phyloP scores from a whole-genome alignment of 2,797 vertebrate species.

The Aselliscus stoliczkanus region DNA sequence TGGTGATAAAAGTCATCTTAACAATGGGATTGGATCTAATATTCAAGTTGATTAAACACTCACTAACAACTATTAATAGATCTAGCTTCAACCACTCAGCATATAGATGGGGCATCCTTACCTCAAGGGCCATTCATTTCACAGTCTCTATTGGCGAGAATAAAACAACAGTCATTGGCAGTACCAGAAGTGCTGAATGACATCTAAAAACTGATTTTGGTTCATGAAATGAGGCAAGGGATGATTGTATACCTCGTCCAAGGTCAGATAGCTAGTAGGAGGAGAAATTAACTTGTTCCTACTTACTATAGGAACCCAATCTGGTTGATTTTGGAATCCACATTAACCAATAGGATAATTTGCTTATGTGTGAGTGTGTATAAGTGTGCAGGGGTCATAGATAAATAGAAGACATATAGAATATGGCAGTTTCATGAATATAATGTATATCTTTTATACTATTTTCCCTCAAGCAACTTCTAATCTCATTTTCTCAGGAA shows the following conservation, averaged over 20 bases:
- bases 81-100: not conserved
- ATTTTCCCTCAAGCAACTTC: not conserved
- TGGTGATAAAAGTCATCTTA: not conserved
- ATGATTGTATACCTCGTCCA: not conserved
- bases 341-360: not conserved
- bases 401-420: not conserved
- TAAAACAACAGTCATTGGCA: not conserved
- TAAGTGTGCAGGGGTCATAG: too few species aligned
- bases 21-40: not conserved
- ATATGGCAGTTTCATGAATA: not conserved
- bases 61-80: not conserved
- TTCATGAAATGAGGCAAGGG: not conserved
- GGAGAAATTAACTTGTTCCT: not conserved
- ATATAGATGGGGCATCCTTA: not conserved
- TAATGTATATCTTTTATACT: not conserved
- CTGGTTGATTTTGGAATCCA: not conserved
- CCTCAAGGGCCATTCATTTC: not conserved
- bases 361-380: not conserved
- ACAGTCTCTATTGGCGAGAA: not conserved
- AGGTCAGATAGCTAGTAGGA: not conserved
- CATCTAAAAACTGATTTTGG: not conserved
- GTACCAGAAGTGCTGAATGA: not conserved
- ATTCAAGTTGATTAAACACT: not conserved
- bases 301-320: not conserved
- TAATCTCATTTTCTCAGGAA: not conserved